These are phyloP conservation scores for Agonopterix heracliana DNA, from an alignment of 2,888 invertebrate genomes.

Conservation along the genomic window DNA sequence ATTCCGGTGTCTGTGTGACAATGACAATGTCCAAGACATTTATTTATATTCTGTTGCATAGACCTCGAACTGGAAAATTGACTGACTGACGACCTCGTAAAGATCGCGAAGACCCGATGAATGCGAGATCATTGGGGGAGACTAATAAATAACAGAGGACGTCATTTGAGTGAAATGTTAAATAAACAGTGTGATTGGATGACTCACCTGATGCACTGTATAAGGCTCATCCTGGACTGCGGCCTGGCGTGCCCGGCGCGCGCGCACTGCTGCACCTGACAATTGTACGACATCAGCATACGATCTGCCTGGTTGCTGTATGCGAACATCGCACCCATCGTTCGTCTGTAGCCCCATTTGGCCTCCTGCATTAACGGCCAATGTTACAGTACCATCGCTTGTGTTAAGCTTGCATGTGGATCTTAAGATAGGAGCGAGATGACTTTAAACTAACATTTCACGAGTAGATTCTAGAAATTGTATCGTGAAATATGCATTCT, in stretches of 20 bases:
- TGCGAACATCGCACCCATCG: conserved; percentile 74
- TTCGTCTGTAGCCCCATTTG: conserved; percentile 73
- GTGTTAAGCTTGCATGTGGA: conserved; percentile 29
- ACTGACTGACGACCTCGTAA: too few species aligned
- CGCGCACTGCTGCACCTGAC: conserved; percentile 70
- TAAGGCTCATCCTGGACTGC: conserved; percentile 79
- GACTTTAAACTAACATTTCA: too few species aligned
- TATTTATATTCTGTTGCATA: too few species aligned
- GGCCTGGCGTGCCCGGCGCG: conserved; percentile 60
- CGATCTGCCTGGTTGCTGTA: conserved; percentile 72
- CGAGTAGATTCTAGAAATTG: too few species aligned
- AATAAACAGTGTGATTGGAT: not conserved
- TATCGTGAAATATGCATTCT: too few species aligned
- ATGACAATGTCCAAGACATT: too few species aligned
- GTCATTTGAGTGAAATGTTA: too few species aligned
- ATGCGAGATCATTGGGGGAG: too few species aligned
- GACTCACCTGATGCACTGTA: conserved; percentile 86
- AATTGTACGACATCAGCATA: conserved; percentile 75
- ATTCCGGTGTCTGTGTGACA: too few species aligned
- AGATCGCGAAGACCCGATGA: too few species aligned
- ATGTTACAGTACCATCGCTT: conserved; percentile 41
- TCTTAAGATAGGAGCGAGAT: not conserved
- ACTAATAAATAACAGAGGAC: too few species aligned
- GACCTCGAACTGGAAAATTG: too few species aligned
- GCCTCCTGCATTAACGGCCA: conserved; percentile 66